Evolutionary conservation across 92 coral and sea anemone genomes (phyloP), one percentile per base, ranked within the genome.

Genomic region (Epizoanthus rinbou): DNA sequence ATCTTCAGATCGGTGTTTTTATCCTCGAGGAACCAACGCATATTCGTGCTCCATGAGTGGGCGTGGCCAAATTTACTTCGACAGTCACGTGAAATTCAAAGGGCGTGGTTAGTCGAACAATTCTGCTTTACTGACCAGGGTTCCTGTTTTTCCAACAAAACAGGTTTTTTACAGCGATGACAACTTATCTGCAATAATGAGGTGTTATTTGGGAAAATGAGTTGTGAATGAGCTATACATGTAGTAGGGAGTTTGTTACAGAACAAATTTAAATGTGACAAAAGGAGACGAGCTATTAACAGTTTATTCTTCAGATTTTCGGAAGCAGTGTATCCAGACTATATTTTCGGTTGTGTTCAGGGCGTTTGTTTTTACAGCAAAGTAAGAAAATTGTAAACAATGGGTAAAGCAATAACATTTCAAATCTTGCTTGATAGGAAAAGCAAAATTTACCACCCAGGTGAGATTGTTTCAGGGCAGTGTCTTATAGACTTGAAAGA

Each of bases 391-490:
- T 71, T 71, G 82, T 78, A 66, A 73, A 75, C 47, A 85, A 93
- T 93, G 97, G 92, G 88, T 3, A 93, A 93, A 69, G 75, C 87
- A 56, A 28, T 88, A 22, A 57, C 25, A 37, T 84, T 93, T 45
- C 86, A 88, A 72, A 86, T 93, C 24, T 17, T 45, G 14, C 85
- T 83, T 3, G 81, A 89, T 66, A 85, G 92, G 41, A 80, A 80
- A 47, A 83, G 86, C 79, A 90, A 84, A 37, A 87, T 84, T 37
- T 93, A 91, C 58, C 97, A 93, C 78, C 97, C 97, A 0, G 91
- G 97, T 10, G 94, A 93, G 37, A 82, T 93, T 2, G 97, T 93
- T 1, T 79, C 97, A 6, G 97, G 97, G 35, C 92, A 91, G 68
- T 90, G 94, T 79, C 84, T 91, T 17, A 71, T 93, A 59, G 85